A percentile compares a stretch with the other conserved stretches of the same genome.
Evolutionary conservation across 2,888 invertebrate genomes (phyloP).

Genomic region (Drosophila prostipennis): DNA sequence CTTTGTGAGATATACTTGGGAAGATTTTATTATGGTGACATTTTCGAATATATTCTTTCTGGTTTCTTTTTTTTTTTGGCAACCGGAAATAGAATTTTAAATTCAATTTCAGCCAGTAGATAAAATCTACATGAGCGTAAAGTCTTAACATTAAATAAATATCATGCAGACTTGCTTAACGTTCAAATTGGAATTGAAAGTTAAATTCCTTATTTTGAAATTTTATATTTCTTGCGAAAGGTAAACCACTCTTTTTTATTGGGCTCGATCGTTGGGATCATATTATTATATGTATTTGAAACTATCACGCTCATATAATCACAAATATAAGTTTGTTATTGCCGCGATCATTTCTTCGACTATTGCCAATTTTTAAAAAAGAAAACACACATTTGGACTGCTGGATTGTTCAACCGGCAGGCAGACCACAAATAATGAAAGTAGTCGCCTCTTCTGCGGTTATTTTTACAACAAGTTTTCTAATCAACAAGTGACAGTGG

Average conservation of each 20-base stretch:
- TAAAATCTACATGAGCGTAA: background rate
- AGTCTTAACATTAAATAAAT: background rate
- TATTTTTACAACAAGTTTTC: constrained; percentile 57
- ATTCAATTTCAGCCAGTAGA: background rate
- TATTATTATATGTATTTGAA: no score
- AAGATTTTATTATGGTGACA: constrained; percentile 2
- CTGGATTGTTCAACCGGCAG: constrained; percentile 61
- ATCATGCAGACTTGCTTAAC: background rate
- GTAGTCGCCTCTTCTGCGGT: constrained; percentile 35
- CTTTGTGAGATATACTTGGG: constrained; percentile 1
- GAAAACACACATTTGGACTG: constrained; percentile 24
- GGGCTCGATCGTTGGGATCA: no score
- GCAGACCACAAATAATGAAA: constrained; percentile 63
- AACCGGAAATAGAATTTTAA: constrained; percentile 8
- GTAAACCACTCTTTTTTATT: background rate
- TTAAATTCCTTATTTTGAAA: background rate
- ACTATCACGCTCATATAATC: constrained; percentile 1
- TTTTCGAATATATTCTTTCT: constrained; percentile 14
- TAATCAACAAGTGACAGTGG: constrained; percentile 35
- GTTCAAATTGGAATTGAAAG: background rate
- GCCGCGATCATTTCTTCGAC: constrained; percentile 50
- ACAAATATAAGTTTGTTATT: constrained; percentile 24
- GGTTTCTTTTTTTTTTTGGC: background rate
- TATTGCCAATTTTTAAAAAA: constrained; percentile 59
- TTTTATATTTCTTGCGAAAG: background rate